phyloP scores from a whole-genome alignment of 2,888 invertebrate species.

The Cotesia congregata region DNA sequence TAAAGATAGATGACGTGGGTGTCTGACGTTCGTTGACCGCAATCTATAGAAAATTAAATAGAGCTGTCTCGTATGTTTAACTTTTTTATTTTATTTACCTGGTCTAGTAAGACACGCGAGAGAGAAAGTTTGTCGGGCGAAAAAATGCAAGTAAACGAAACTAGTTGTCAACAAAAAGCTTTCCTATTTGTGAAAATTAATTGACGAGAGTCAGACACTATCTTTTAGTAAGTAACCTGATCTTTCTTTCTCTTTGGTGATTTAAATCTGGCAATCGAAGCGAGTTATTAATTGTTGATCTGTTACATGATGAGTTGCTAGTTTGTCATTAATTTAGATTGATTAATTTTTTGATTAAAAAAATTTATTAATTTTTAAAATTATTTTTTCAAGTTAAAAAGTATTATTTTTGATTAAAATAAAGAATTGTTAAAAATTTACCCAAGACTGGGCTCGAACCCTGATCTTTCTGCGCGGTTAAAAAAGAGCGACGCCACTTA shows the following conservation, averaged over 20 bases:
- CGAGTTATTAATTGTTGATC: neutral
- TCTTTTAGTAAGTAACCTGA: neutral
- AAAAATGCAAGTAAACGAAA: neutral
- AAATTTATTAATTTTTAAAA: too few species aligned
- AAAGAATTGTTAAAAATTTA: too few species aligned
- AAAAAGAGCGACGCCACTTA: too few species aligned
- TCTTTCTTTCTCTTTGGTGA: neutral
- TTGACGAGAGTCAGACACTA: neutral
- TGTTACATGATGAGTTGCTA: neutral
- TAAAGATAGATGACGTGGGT: neutral
- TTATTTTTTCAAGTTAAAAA: too few species aligned
- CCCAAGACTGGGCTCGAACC: too few species aligned
- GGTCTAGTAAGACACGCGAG: neutral
- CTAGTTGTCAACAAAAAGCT: neutral
- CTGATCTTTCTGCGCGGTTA: too few species aligned
- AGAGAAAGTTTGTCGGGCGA: conserved; percentile 5
- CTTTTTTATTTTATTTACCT: neutral
- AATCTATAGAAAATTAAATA: neutral
- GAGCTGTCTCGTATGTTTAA: neutral
- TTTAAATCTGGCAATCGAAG: neutral
- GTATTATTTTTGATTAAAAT: too few species aligned
- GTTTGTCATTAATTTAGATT: too few species aligned
- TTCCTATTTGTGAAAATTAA: conserved; percentile 1
- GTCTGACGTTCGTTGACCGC: conserved; percentile 1
- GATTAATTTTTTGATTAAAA: too few species aligned